Conservation (phyloP, 2,797 vertebrate genomes). For the Borostomias antarcticus region DNA sequence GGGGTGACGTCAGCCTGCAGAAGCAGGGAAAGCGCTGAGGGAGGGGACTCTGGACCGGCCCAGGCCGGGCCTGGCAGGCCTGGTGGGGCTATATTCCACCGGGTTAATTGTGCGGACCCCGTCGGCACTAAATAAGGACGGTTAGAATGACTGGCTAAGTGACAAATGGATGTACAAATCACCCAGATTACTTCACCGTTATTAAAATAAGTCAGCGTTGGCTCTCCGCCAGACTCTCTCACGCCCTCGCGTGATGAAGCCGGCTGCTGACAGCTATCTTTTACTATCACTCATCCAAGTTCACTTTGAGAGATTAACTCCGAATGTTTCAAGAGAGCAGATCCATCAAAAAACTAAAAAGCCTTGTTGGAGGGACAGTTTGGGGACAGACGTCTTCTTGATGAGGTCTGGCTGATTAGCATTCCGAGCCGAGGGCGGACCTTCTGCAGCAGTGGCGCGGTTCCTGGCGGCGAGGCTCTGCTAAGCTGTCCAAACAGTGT, state of each 20-base stretch:
- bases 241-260: slow-evolving; percentile 41
- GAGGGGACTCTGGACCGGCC: slow-evolving; percentile 34
- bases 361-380: slow-evolving; percentile 35
- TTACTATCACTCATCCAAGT: slow-evolving; percentile 41
- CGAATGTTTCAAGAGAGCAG: slow-evolving; percentile 42
- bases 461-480: slow-evolving; percentile 48
- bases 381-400: slow-evolving; percentile 46
- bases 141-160: slow-evolving; percentile 69
- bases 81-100: slow-evolving; percentile 48
- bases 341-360: slow-evolving; percentile 36
- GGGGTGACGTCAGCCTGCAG: slow-evolving; percentile 59
- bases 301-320: slow-evolving; percentile 37
- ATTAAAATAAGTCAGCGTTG: slow-evolving; percentile 57
- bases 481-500: slow-evolving; percentile 54
- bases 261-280: slow-evolving; percentile 29
- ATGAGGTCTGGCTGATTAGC: slow-evolving; percentile 65
- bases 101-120: slow-evolving; percentile 74
- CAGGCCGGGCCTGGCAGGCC: slow-evolving; percentile 8
- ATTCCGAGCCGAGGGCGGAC: slow-evolving; percentile 63
- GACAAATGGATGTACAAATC: slow-evolving; percentile 74
- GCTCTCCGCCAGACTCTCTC: slow-evolving; percentile 50
- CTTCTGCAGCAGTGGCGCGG: slow-evolving; percentile 66
- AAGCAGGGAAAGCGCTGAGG: slow-evolving; percentile 48
- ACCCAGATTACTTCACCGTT: slow-evolving; percentile 66
- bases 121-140: slow-evolving; percentile 72